Base-by-base conservation (phyloP, 2,113 vertebrate species). In the Ictidomys tridecemlineatus region DNA sequence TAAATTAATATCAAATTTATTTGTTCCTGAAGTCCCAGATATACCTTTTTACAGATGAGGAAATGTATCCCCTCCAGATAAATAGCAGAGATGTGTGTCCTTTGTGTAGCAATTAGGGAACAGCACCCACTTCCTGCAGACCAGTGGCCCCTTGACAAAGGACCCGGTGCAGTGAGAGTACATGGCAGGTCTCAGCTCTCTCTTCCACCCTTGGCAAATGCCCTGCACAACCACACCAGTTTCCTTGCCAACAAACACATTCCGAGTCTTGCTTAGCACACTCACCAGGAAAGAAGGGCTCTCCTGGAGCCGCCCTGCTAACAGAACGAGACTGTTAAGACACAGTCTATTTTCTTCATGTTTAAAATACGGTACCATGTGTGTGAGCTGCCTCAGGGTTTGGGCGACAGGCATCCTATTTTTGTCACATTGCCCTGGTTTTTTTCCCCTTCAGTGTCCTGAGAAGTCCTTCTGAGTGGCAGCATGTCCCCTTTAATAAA, bases 371-470 rank as follows among this genome's bases (percentile, higher is more conserved):
- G 3, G 86, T 51, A 37, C 86, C 39, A 72, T 93, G 91, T 97
- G 87, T 97, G 72, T 94, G 95, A 97, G 93, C 95, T 90, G 97
- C 94, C 91, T 89, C 48, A 65, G 95, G 89, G 86, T 95, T 90
- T 96, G 83, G 95, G 93, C 96, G 93, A 95, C 92, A 90, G 94
- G n/a, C 79, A 74, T 89, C 73, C 87, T 97, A 96, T 97, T 97
- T 98, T 96, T 97, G 94, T 98, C 92, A 95, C 83, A 93, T 89
- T 74, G 93, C 51, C 89, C 95, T 94, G 80, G 32, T 93, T 97
- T 93, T 93, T 93, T 10, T 1, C 56, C 67, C 28, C 32, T 88
- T 30, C 17, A 7, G 58, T 92, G 76, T 97, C 95, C 96, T 78
- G 78, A 97, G 95, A 96, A 97, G 63, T 96, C 95, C 89, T 97